These are phyloP conservation scores for Dimorphilus gyrociliatus DNA, from an alignment of 2,888 invertebrate genomes.

Conservation along the genomic window DNA sequence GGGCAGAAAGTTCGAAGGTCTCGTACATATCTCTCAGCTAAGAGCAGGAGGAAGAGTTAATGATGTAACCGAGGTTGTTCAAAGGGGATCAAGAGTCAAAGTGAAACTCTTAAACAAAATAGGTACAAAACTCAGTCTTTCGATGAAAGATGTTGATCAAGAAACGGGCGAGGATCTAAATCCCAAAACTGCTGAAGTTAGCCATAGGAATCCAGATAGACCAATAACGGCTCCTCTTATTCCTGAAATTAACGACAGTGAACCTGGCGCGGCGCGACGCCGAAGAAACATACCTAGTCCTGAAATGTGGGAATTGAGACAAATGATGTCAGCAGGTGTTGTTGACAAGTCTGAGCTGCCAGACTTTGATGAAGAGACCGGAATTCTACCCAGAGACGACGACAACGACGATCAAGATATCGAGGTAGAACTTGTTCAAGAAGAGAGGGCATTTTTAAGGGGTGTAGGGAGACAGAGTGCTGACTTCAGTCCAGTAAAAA, in stretches of 20 bases:
- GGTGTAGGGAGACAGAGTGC: slow-evolving; percentile 62
- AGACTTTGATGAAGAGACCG: slow-evolving; percentile 93
- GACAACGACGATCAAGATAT: slow-evolving; percentile 62
- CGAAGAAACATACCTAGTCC: too few species aligned
- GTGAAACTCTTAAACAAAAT: slow-evolving; percentile 71
- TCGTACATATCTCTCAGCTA: slow-evolving; percentile 82
- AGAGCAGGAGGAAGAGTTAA: slow-evolving; percentile 81
- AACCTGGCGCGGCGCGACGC: slow-evolving; percentile 49
- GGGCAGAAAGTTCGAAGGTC: slow-evolving; percentile 73
- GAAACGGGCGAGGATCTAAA: slow-evolving; percentile 82
- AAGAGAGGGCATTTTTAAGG: slow-evolving; percentile 81
- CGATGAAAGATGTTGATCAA: slow-evolving; percentile 97
- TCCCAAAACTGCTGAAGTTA: slow-evolving; percentile 42
- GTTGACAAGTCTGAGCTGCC: slow-evolving; percentile 83
- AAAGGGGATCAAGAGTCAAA: slow-evolving; percentile 61
- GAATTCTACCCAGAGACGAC: slow-evolving; percentile 57
- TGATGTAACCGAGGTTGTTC: slow-evolving; percentile 80
- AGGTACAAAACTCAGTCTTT: slow-evolving; percentile 85
- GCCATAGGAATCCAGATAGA: slow-evolving; percentile 68
- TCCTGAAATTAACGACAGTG: slow-evolving; percentile 59
- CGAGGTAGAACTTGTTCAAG: slow-evolving; percentile 94
- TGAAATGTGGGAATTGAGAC: slow-evolving; percentile 88
- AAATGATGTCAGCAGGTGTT: slow-evolving; percentile 82
- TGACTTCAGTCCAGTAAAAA: slow-evolving; percentile 76
- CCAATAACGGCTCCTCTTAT: slow-evolving; percentile 48